Evolutionary conservation across 2,113 vertebrate genomes (phyloP), one percentile per base, ranked within the genome.

Genomic region (Carollia perspicillata): DNA sequence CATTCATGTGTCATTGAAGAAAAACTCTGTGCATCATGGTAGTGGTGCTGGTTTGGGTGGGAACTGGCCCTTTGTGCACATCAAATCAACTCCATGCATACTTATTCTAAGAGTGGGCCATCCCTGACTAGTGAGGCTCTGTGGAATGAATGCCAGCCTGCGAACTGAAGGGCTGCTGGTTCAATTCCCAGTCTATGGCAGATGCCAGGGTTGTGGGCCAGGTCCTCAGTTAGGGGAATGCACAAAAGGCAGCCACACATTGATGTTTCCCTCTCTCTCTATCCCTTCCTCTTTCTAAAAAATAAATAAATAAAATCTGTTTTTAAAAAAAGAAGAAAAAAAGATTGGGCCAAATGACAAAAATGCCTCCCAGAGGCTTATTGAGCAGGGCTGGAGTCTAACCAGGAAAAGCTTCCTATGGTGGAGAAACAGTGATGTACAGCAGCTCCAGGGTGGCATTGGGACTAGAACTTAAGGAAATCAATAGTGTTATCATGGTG

Each of bases 341-440:
- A n/a, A n/a, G n/a, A n/a, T n/a, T n/a, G 13, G 68, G 2, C 26
- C 44, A 5, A 8, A 35, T 35, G 47, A 14, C 58, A 10, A 28
- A 47, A 28, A 8, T 63, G 10, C 10, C 20, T 53, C 17, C 51
- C n/a, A n/a, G 1, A 7, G 20, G 1, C 6, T 47, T 5, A 0
- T 22, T n/a, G n/a, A 47, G 20, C 33, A 18, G 6, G 37, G 6
- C 17, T 55, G 35, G 18, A 6, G 0, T 47, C 51, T 58, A 18
- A 63, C 11, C 9, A 42, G 63, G 26, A 63, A 26, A n/a, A 68
- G 26, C 6, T 42, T 6, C 40, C 69, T 2, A 18, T 0, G 0
- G 18, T 44, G 28, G 28, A 63, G 22, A 44, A 55, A 22, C 22
- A 5, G 0, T 0, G 1, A 94, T 12, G 17, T n/a, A n/a, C n/a